Evolutionary conservation across 2,888 invertebrate genomes (phyloP).

Genomic region (Bugulina stolonifera): DNA sequence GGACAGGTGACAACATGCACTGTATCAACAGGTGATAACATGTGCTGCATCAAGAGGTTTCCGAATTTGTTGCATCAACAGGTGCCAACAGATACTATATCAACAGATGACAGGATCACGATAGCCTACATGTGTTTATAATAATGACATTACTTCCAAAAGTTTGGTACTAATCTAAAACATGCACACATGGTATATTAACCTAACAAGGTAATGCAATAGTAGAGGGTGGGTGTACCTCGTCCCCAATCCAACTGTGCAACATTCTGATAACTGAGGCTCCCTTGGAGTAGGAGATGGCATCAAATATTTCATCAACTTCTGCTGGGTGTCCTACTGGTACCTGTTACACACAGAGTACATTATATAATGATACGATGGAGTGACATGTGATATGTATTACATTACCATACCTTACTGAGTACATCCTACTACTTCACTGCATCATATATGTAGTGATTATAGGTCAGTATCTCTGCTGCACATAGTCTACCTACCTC

Average conservation of each 20-base stretch:
- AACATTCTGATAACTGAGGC: conserved; percentile 91
- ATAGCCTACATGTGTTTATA: too few species aligned
- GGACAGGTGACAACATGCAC: not conserved
- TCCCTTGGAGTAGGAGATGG: conserved; percentile 92
- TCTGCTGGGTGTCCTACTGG: conserved; percentile 89
- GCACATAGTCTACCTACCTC: conserved; percentile 67
- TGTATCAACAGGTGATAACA: not conserved
- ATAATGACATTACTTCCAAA: too few species aligned
- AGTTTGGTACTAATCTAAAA: too few species aligned
- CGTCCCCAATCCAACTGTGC: conserved; percentile 85
- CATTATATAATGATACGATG: not conserved
- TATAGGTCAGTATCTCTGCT: too few species aligned
- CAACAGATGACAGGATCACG: too few species aligned
- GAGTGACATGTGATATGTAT: too few species aligned
- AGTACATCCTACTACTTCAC: not conserved
- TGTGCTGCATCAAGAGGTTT: not conserved
- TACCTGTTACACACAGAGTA: conserved; percentile 52
- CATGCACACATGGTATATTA: too few species aligned
- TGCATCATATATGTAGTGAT: too few species aligned
- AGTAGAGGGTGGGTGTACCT: conserved; percentile 54
- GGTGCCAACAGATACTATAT: too few species aligned
- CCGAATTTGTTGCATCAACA: not conserved
- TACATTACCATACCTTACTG: not conserved
- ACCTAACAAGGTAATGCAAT: too few species aligned
- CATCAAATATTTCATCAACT: conserved; percentile 95